Evolutionary conservation across 2,797 vertebrate genomes (phyloP), one percentile per base, ranked within the genome.

Genomic region (Chaetodon trifasciatus): DNA sequence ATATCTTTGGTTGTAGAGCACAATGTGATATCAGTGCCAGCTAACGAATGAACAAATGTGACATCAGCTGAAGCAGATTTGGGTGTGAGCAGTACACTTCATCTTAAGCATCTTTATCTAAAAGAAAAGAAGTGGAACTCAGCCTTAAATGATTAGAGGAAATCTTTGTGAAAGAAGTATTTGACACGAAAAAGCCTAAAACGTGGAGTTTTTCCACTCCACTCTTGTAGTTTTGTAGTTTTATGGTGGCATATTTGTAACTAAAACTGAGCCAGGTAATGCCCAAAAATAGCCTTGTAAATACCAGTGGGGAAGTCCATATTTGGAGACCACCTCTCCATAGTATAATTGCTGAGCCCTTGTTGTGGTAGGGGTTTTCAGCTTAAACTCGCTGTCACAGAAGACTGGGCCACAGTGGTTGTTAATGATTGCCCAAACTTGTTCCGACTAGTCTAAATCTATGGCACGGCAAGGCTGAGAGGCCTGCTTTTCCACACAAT

Each of bases 341-440:
- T 53, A 72, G 61, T 76, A 28, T 60, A 66, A 73, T 39, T 50
- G 63, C 80, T 79, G 67, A 86, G 78, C 64, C 84, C 86, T 84
- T 89, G 86, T 89, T 90, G 82, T 87, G 84, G 82, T 85, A 69
- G 74, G 62, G 82, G 72, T 83, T 87, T 89, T 89, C 46, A 82
- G 79, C 87, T 91, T 91, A 89, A 92, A 91, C 83, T 78, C 39
- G 67, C 86, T 89, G 90, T 93, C 90, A 89, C 93, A 89, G 89
- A 83, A 84, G 89, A 91, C 87, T 90, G 88, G 94, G 89, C 93
- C 87, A 94, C 90, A 88, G 88, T 88, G 70, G 89, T 86, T 90
- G 94, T 96, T 96, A 96, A 96, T 96, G 93, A 96, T 96, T 95
- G 91, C 91, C 92, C 93, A 94, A 94, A 96, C 95, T 95, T 95